phyloP scores from a whole-genome alignment of 2,888 invertebrate species.

The Melanostoma mellinum region DNA sequence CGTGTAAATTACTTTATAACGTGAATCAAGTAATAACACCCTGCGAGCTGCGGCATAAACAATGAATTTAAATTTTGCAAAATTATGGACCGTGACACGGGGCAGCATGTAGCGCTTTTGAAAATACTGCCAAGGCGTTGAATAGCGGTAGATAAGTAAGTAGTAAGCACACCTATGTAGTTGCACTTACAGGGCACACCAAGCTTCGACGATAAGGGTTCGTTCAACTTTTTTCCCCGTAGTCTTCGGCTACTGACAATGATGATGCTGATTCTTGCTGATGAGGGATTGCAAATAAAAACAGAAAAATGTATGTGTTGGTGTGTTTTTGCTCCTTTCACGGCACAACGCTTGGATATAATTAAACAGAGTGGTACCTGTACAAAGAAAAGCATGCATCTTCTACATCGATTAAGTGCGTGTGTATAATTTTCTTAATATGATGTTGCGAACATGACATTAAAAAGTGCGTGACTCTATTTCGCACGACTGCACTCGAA shows the following conservation, averaged over 20 bases:
- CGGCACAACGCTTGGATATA: conserved; percentile 31
- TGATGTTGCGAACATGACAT: conserved; percentile 71
- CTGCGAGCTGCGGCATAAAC: conserved; percentile 58
- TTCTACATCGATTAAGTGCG: conserved; percentile 64
- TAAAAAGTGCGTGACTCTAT: conserved; percentile 72
- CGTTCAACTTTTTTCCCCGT: conserved; percentile 39
- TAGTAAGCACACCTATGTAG: background rate
- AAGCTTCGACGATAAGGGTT: conserved; percentile 49
- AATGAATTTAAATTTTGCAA: conserved; percentile 69
- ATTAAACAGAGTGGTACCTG: conserved; percentile 42
- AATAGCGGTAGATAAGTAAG: conserved; percentile 21
- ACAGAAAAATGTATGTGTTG: background rate
- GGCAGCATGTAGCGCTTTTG: conserved; percentile 26
- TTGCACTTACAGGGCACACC: no score
- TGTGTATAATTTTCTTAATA: conserved; percentile 71
- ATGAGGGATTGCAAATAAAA: conserved; percentile 53
- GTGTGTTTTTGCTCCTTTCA: conserved; percentile 5
- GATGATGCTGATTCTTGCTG: conserved; percentile 39
- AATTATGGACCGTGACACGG: conserved; percentile 64
- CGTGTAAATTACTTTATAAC: conserved; percentile 71
- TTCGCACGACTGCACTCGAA: conserved; percentile 59
- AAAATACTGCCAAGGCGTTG: conserved; percentile 26
- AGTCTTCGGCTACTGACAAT: background rate
- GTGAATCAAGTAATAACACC: conserved; percentile 63
- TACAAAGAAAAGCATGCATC: conserved; percentile 31